phyloP scores from a whole-genome alignment of 2,113 vertebrate genomes.

The Pachyramphus minor region DNA sequence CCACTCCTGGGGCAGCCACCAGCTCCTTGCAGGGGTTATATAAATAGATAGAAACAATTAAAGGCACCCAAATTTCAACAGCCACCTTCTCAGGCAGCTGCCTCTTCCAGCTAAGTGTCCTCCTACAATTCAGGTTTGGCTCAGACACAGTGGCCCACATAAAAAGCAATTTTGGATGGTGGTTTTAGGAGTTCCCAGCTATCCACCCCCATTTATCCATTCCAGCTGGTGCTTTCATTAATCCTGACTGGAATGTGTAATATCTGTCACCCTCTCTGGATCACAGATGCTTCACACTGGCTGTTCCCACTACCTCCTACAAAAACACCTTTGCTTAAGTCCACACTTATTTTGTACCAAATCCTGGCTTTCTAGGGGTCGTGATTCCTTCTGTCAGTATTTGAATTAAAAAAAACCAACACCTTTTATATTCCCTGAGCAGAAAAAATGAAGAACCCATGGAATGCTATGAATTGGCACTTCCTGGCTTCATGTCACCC shows the following conservation, averaged over 20 bases:
- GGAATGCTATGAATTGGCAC: background rate
- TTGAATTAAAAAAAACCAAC: background rate
- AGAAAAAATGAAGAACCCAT: background rate
- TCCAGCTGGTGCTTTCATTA: background rate
- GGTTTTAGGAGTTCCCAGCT: background rate
- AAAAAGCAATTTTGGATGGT: background rate
- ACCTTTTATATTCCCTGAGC: background rate
- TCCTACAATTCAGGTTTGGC: rapidly evolving
- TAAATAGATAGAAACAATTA: background rate
- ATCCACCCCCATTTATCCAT: background rate
- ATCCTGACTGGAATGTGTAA: background rate
- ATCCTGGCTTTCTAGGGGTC: background rate
- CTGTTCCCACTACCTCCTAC: background rate
- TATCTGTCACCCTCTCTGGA: background rate
- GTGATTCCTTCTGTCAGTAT: background rate
- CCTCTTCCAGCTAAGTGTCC: background rate
- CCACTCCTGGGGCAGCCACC: background rate
- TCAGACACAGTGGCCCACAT: background rate
- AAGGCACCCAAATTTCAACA: background rate
- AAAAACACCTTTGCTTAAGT: background rate
- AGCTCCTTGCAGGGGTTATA: background rate
- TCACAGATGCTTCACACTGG: background rate
- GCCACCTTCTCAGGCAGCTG: background rate
- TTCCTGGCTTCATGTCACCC: background rate
- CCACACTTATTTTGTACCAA: background rate